Conservation (phyloP, 2,888 invertebrate species). For the Platycheirus albimanus region DNA sequence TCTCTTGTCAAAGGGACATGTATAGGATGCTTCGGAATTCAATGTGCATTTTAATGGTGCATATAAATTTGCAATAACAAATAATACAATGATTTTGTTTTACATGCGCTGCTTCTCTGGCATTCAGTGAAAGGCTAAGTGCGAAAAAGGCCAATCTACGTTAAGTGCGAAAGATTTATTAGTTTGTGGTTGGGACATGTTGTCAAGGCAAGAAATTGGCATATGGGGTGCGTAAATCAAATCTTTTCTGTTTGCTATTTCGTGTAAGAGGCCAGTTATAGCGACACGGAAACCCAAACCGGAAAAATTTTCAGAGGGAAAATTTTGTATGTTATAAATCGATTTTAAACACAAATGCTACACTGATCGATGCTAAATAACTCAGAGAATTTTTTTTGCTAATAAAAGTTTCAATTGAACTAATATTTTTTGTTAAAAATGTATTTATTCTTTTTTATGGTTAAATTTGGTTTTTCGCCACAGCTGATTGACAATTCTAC, state of each 20-base stretch:
- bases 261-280: no score
- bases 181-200: conserved; percentile 19
- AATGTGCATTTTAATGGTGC: conserved; percentile 59
- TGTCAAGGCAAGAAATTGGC: conserved; percentile 41
- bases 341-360: no score
- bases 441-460: no score
- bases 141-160: conserved; percentile 24
- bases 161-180: conserved; percentile 52
- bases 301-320: no score
- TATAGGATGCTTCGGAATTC: conserved; percentile 31
- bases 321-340: no score
- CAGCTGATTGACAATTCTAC: no score
- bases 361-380: no score
- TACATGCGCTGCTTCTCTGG: conserved; percentile 12
- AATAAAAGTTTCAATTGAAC: no score
- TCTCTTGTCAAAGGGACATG: conserved; percentile 39
- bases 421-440: no score
- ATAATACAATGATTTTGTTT: conserved; percentile 37
- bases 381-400: no score
- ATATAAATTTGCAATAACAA: conserved; percentile 55
- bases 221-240: conserved; percentile 58
- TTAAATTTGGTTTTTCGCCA: no score
- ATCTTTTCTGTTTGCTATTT: conserved; percentile 32
- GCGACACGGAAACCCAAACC: no score
- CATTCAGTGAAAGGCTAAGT: conserved; percentile 20